Evolutionary conservation across 2,888 invertebrate genomes (phyloP), one percentile per base, ranked within the genome.

Genomic region (Amaurobius ferox): DNA sequence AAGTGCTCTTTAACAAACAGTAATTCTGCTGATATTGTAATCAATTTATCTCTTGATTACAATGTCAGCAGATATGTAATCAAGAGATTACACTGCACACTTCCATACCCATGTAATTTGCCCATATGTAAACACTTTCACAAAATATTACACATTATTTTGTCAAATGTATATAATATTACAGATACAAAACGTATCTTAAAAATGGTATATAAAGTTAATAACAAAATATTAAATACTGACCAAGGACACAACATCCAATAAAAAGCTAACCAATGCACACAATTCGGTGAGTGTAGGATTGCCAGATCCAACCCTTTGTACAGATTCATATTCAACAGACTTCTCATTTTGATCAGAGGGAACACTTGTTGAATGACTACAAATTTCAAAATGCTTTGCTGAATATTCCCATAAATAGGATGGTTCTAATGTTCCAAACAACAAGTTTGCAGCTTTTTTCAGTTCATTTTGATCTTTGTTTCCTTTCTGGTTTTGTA

Each of bases 381-480:
- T 91, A 7, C 90, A 89, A 39, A 83, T 71, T 71, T 90, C 90
- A 89, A 92, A 92, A 88, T 81, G 64, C 40, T 76, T 86, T 26
- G 81, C 87, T 30, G 86, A 70, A 72, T 95, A 96, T 88, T 94
- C 94, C 97, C 97, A 97, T 79, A 97, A 94, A 90, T 96, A 97
- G 80, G 94, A 94, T n/a, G 95, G 94, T 90, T 96, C 96, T 87
- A 97, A 93, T 0, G 96, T 95, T 77, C 95, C 95, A 90, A 97
- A 95, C 30, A 97, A 91, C 88, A 96, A 92, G 92, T 96, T 97
- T 0, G 96, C 96, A 26, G 95, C 95, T 91, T 96, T 96, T 16
- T 95, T 93, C 55, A 96, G 93, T 90, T 97, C 96, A 44, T 90
- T 90, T 55, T 68, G 64, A 71, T 86, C 83, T 78, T 70, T 89